Conservation (phyloP, 1,140 invertebrate species). For the Akabosia matsudoensis region DNA sequence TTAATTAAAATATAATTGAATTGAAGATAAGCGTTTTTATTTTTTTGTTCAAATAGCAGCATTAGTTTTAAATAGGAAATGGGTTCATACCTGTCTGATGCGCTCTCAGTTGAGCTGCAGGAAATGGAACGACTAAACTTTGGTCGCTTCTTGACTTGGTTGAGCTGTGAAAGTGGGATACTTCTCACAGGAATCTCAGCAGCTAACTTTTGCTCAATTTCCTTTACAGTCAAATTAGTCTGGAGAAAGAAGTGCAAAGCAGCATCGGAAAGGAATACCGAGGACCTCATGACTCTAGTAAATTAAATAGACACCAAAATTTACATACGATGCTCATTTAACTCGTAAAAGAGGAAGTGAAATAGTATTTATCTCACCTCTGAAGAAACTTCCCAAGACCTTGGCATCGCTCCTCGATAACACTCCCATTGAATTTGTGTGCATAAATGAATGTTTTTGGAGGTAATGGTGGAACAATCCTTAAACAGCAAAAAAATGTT, state of each 20-base stretch:
- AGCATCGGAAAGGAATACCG: conserved; percentile 42
- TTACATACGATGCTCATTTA: too few relatives aligned
- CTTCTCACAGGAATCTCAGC: conserved; percentile 5
- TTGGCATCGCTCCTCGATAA: conserved; percentile 38
- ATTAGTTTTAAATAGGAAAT: neutral
- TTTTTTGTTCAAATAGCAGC: neutral
- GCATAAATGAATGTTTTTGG: conserved; percentile 35
- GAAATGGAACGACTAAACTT: conserved; percentile 14
- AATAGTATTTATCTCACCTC: conserved; percentile 38
- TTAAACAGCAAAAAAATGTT: conserved; percentile 23
- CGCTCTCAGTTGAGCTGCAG: conserved; percentile 1
- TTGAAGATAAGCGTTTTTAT: neutral
- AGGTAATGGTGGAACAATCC: conserved; percentile 45
- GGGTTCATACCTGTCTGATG: neutral
- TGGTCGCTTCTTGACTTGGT: neutral
- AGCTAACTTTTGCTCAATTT: conserved; percentile 33
- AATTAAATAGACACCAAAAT: neutral
- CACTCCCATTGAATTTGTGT: conserved; percentile 41
- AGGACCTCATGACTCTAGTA: conserved; percentile 42
- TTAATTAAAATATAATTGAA: neutral
- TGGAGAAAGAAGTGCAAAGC: conserved; percentile 45
- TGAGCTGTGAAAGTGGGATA: conserved; percentile 7
- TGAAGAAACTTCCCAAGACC: conserved; percentile 44
- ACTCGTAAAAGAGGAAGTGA: too few relatives aligned
- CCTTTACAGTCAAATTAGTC: conserved; percentile 34